Evolutionary conservation across 2,113 vertebrate species (phyloP), one percentile per base, ranked within the genome.

Genomic region (Apeltes quadracus): DNA sequence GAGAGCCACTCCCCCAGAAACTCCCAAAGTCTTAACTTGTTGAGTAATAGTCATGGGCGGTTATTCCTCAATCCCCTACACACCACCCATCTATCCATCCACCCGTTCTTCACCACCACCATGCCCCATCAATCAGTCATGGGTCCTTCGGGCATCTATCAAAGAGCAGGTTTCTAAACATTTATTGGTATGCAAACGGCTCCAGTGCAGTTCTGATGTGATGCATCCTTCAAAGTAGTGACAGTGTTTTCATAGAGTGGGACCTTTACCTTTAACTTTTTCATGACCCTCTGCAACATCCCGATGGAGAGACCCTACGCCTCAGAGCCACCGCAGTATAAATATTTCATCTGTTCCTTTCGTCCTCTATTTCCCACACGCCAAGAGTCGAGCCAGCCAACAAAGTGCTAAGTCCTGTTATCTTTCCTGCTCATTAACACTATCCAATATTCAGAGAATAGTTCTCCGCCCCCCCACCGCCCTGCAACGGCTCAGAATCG

Each of bases 361-460:
- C 61, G 71, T 84, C 85, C 81, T 84, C 89, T 92, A 89, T 89
- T 91, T 81, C 85, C 66, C 68, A 74, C 77, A 72, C 74, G 48
- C 67, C 63, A 7, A 53, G 34, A 70, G 73, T 72, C 39, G 38
- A 69, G 64, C 50, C 27, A 75, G 69, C 69, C 67, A 75, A 84
- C 86, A 90, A 90, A 94, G 93, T 91, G 88, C 90, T 91, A 91
- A 89, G 88, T 87, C 81, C 85, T 90, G 92, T 93, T 81, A 79
- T 90, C 85, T 91, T 84, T 3, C 72, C 77, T 84, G 69, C 88
- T 93, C 74, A 91, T 91, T 89, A 92, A 82, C 61, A 75, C 61
- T 83, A 92, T 92, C 83, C 92, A 91, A 91, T 91, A 94, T 94
- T 92, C 90, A 91, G 70, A 89, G 84, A 92, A 90, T 84, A 81